Conservation (phyloP, 1,140 invertebrate genomes). For the Cydia splendana region DNA sequence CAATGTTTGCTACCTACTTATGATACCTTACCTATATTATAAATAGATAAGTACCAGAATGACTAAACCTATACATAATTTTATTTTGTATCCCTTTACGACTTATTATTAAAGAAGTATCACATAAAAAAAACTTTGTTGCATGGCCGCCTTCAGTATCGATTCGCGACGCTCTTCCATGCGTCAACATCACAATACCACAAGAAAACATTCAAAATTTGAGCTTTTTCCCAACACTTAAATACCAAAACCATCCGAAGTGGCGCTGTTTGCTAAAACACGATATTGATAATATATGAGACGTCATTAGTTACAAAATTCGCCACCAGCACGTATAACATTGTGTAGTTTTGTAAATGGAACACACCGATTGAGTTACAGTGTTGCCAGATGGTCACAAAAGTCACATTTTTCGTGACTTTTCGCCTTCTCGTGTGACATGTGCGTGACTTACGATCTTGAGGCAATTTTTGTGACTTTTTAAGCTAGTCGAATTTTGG, state of each 20-base stretch:
- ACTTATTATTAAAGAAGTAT: not conserved
- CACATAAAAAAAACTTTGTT: not conserved
- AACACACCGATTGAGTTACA: not conserved
- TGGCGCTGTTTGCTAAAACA: not conserved
- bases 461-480: too few relatives aligned
- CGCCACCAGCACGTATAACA: not conserved
- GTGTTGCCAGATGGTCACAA: too few relatives aligned
- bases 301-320: not conserved
- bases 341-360: not conserved
- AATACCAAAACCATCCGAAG: not conserved
- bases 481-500: too few relatives aligned
- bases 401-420: too few relatives aligned
- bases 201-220: conserved; percentile 5
- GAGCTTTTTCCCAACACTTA: not conserved
- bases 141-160: not conserved
- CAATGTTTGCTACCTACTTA: too few relatives aligned
- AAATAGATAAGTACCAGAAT: too few relatives aligned
- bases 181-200: not conserved
- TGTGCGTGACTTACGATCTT: too few relatives aligned
- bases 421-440: too few relatives aligned
- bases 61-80: too few relatives aligned
- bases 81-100: not conserved
- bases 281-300: not conserved
- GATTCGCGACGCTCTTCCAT: not conserved
- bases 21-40: too few relatives aligned